Base-by-base conservation (phyloP, 2,888 invertebrate genomes). In the Cacoxenus indagator region DNA sequence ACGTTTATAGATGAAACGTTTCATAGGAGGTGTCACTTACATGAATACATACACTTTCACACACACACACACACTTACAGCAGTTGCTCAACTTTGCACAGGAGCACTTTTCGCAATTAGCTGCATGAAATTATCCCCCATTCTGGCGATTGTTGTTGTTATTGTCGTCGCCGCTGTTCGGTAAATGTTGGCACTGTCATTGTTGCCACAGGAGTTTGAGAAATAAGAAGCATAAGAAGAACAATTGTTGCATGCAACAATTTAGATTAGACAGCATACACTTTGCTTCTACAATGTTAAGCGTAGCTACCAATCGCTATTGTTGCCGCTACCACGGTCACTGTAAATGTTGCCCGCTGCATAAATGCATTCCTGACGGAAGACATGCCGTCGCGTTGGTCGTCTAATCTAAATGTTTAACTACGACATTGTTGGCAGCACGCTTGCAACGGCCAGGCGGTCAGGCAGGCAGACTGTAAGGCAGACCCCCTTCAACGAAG, bases 41-140 rank as follows among this genome's bases (percentile, higher is more conserved):
- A 77, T 65, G 71, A 65, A 70, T 72, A 74, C 68, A 37, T 24
- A 37, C 11, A 51, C 9, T 24, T 72, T 67, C 66, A 62, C 64
- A 69, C 61, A 37, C 37, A 37, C 37, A 37, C 0, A 37, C 9
- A 4, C 37, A 37, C 9, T 5, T 37, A 61, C 31, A 22, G 61
- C 22, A 14, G 11, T 17, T 61, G 61, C 19, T 14, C 19, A 73
- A 71, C 73, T 79, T 77, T 78, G n/a, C n/a, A 77, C 83, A 76
- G 84, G 78, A 83, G 85, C 84, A 85, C 83, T 85, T 84, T 83
- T 78, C 80, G 78, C 86, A 85, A 86, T 85, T 85, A 85, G 78
- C 71, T 81, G 72, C 73, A 73, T 74, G 75, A 81, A 85, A 85
- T 84, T 85, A n/a, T 82, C 75, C 78, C 43, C 73, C 75, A 71